phyloP scores from a whole-genome alignment of 2,888 invertebrate genomes.

The Amiota minor region DNA sequence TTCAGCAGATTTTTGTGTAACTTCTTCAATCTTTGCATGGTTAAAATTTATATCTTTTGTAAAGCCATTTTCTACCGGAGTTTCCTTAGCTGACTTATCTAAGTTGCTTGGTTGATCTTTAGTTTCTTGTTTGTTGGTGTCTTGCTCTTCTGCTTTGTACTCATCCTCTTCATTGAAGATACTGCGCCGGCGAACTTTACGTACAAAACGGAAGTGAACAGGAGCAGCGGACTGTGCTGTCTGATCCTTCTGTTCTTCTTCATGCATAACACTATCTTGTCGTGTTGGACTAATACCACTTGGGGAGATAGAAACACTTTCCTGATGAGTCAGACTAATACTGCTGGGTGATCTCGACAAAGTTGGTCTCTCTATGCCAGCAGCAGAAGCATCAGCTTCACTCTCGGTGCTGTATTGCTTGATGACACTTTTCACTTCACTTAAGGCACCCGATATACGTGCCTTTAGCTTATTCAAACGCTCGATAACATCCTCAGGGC shows the following conservation, averaged over 20 bases:
- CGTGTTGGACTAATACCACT: background rate
- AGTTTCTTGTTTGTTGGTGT: background rate
- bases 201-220: constrained; percentile 69
- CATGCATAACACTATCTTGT: constrained; percentile 25
- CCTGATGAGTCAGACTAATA: background rate
- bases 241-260: constrained; percentile 40
- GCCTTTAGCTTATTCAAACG: constrained; percentile 70
- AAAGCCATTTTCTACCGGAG: background rate
- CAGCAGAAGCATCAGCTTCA: constrained; percentile 51
- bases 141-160: constrained; percentile 36
- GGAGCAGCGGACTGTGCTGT: constrained; percentile 44
- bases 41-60: background rate
- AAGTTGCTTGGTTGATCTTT: background rate
- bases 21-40: background rate
- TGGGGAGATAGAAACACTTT: background rate
- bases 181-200: constrained; percentile 68
- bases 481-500: constrained; percentile 65
- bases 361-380: constrained; percentile 25
- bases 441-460: constrained; percentile 70
- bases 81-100: background rate
- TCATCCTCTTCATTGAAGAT: constrained; percentile 65
- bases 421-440: constrained; percentile 71
- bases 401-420: constrained; percentile 70
- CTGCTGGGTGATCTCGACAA: background rate
- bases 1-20: background rate